Conservation (phyloP, 1,140 invertebrate genomes). For the Meloidogyne floridensis region DNA sequence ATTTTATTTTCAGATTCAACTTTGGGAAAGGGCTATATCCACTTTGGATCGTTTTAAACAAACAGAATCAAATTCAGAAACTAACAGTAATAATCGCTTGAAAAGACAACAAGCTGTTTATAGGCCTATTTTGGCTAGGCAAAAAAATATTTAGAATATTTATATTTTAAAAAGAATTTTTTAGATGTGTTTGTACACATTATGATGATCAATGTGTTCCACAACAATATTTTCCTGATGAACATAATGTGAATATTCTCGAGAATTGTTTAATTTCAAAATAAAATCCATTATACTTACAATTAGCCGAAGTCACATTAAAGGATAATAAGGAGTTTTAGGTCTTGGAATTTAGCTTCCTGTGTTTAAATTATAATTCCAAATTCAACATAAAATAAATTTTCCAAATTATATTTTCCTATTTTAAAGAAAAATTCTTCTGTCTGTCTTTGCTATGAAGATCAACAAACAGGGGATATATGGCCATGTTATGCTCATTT, state of each 20-base stretch:
- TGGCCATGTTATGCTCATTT: slow-evolving; percentile 63
- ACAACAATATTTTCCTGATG: slow-evolving; percentile 59
- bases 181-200: slow-evolving; percentile 56
- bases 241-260: slow-evolving; percentile 41
- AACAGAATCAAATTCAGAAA: not conserved
- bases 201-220: slow-evolving; percentile 63
- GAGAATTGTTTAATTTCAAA: not conserved
- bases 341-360: too few relatives aligned
- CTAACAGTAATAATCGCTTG: slow-evolving; percentile 8
- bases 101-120: slow-evolving; percentile 57
- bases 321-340: too few relatives aligned
- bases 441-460: slow-evolving; percentile 64
- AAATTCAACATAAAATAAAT: too few relatives aligned
- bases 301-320: too few relatives aligned
- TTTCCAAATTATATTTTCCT: not conserved
- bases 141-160: not conserved
- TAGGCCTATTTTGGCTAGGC: slow-evolving; percentile 53
- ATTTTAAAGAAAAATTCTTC: slow-evolving; percentile 59
- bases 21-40: slow-evolving; percentile 61
- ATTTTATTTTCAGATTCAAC: not conserved
- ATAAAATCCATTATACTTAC: too few relatives aligned
- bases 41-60: slow-evolving; percentile 29
- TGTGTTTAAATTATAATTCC: too few relatives aligned
- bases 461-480: slow-evolving; percentile 60
- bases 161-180: not conserved